Percentiles rank a stretch among this genome's conserved stretches.
Evolutionary conservation across 2,113 vertebrate genomes (phyloP).

Genomic region (Calidris pugnax): DNA sequence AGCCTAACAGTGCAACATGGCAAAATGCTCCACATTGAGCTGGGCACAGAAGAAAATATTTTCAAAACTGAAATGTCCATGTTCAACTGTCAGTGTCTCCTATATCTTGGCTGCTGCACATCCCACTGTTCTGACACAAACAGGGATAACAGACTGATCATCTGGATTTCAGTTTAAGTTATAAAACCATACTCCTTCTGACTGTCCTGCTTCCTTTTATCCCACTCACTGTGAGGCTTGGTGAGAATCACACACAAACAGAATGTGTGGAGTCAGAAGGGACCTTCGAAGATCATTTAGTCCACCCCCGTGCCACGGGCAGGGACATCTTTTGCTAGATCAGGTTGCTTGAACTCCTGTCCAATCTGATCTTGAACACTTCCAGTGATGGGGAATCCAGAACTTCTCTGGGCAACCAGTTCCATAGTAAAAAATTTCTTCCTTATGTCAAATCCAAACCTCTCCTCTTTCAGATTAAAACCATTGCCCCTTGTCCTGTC

Average conservation of each 20-base stretch:
- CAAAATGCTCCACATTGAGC: not conserved
- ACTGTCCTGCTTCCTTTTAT: slow-evolving; percentile 6
- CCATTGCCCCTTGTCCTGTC: not conserved
- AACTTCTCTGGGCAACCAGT: not conserved
- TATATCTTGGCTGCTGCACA: not conserved
- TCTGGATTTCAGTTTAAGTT: not conserved
- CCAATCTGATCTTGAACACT: not conserved
- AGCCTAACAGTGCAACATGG: not conserved
- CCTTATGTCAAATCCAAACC: not conserved
- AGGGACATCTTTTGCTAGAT: not conserved
- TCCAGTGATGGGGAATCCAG: not conserved
- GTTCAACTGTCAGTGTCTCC: not conserved
- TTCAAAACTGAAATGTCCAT: not conserved
- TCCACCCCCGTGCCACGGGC: not conserved
- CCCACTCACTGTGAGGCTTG: not conserved
- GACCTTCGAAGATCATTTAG: not conserved
- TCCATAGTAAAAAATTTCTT: not conserved
- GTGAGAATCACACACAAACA: not conserved
- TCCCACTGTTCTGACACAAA: not conserved
- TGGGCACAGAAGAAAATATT: not conserved
- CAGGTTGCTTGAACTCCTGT: not conserved
- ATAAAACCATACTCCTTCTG: not conserved
- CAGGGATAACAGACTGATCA: not conserved
- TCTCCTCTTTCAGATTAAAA: not conserved
- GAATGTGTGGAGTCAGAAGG: not conserved